Percentiles rank a stretch among this genome's conserved stretches.
These are phyloP conservation scores for Macrotus californicus DNA, from an alignment of 2,113 vertebrate species.

Conservation along the genomic window DNA sequence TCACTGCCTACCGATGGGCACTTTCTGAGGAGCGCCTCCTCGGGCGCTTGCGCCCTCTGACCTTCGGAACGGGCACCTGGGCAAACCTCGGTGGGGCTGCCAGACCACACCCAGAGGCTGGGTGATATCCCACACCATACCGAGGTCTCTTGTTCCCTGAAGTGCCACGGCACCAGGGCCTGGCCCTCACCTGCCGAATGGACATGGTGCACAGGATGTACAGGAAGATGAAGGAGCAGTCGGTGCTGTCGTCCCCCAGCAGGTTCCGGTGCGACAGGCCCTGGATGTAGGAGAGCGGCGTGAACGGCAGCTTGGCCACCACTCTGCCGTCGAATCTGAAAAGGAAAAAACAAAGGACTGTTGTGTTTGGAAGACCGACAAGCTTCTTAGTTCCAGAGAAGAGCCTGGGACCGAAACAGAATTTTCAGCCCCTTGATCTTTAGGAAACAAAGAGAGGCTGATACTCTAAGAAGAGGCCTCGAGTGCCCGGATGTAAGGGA, in stretches of 20 bases:
- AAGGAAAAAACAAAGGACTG: constrained; percentile 30
- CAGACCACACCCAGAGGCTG: too few species aligned
- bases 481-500: background rate
- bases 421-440: background rate
- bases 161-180: too few species aligned
- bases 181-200: constrained; percentile 91
- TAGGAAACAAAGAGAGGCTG: background rate
- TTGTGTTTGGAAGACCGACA: constrained; percentile 28
- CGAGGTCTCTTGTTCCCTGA: too few species aligned
- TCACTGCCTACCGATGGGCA: too few species aligned
- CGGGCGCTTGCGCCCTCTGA: too few species aligned
- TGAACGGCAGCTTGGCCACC: constrained; percentile 95
- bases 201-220: constrained; percentile 99
- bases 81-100: too few species aligned
- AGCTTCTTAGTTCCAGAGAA: background rate
- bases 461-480: background rate
- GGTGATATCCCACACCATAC: too few species aligned
- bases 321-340: constrained; percentile 96
- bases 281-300: constrained; percentile 95
- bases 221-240: constrained; percentile 99
- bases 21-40: too few species aligned
- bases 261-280: constrained; percentile 97
- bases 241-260: constrained; percentile 95
- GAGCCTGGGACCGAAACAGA: constrained; percentile 11
- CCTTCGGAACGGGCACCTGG: too few species aligned